Base-by-base conservation (phyloP, 2,113 vertebrate species). In the Pteropus alecto region DNA sequence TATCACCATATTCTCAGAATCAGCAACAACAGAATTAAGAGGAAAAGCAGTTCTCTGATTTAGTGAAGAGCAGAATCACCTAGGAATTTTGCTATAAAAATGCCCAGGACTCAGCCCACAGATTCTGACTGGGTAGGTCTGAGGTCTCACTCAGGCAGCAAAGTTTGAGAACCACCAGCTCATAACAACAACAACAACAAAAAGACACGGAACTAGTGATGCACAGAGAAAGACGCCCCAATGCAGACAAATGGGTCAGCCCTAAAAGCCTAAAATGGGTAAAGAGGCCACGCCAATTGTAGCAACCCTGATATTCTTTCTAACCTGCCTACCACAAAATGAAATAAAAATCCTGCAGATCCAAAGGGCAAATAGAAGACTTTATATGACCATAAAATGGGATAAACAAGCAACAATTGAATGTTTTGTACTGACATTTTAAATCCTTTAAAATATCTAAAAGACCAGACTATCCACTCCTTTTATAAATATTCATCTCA, bases 401-500 rank as follows among this genome's bases (percentile, higher is more conserved):
- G 16, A 90, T 73, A 87, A 95, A 84, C 5, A 87, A 68, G 76
- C 89, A 93, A 86, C 90, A 79, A 51, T 30, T n/a, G 19, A 94
- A 86, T 35, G 43, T 22, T 87, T 79, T 86, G 22, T 56, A 33
- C 35, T 60, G 41, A 82, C 26, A 87, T n/a, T 74, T 56, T 77
- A 71, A 97, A 74, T 58, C 41, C 51, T 84, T 90, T 30, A 74
- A 77, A 83, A 73, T 71, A 92, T 18, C 60, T 26, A 38, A 51
- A 92, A 95, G 46, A 11, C 18, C 77, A 61, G 28, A 33, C 73
- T 77, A 90, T 30, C 5, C 2, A 73, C 38, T 48, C 46, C 67
- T 91, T 78, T 88, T 70, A 71, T 78, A 84, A 89, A 87, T 87
- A 92, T 70, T 76, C 70, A 73, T 43, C 56, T n/a, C 28, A 94